Conservation (phyloP, 2,888 invertebrate genomes). For the Morpho deidamia region DNA sequence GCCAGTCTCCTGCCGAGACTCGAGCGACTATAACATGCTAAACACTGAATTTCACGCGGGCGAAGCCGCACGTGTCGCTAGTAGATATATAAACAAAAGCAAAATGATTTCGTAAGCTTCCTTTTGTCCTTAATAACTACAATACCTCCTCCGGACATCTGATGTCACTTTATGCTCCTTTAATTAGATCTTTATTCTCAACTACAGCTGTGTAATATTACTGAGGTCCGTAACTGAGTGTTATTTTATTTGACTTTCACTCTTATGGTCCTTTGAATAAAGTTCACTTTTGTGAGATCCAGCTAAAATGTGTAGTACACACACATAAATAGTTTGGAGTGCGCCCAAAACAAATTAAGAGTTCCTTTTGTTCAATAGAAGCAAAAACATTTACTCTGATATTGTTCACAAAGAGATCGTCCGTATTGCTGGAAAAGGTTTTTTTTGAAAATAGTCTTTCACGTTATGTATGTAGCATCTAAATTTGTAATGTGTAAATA, state of each 20-base stretch:
- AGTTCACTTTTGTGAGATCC: neutral
- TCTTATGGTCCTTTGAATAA: neutral
- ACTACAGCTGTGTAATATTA: conserved; percentile 23
- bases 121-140: conserved; percentile 17
- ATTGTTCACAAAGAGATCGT: conserved; percentile 20
- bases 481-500: no score
- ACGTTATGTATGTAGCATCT: neutral
- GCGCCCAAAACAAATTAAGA: conserved; percentile 26
- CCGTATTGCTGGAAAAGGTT: conserved; percentile 11
- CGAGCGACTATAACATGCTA: no score
- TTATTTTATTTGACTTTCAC: neutral
- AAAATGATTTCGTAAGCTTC: neutral
- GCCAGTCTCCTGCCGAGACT: no score
- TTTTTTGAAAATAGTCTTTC: conserved; percentile 3
- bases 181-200: conserved; percentile 23
- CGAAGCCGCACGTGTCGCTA: no score
- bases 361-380: conserved; percentile 23
- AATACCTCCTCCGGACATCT: conserved; percentile 15
- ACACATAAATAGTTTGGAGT: conserved; percentile 23
- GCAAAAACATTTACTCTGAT: conserved; percentile 11
- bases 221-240: neutral
- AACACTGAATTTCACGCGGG: no score
- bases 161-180: conserved; percentile 23
- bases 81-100: neutral
- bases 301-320: conserved; percentile 3